These are phyloP conservation scores for Acanthosepion esculentum DNA, from an alignment of 2,888 invertebrate genomes.

Conservation along the genomic window DNA sequence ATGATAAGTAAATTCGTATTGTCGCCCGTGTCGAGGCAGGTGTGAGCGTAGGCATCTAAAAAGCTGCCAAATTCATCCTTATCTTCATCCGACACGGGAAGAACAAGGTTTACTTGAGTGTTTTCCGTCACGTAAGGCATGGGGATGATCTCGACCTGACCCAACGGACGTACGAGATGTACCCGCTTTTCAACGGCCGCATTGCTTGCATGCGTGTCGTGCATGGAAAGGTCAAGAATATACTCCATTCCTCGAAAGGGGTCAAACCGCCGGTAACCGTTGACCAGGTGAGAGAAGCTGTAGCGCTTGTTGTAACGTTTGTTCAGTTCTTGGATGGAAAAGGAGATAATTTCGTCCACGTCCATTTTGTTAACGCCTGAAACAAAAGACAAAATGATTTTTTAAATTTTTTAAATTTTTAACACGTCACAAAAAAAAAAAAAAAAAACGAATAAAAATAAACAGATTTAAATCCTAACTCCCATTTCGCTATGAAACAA, in stretches of 20 bases:
- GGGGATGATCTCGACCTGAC: conserved; percentile 89
- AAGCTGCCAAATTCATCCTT: conserved; percentile 80
- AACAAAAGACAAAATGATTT: conserved; percentile 40
- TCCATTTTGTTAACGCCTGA: conserved; percentile 78
- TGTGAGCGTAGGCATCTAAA: conserved; percentile 83
- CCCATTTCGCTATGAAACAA: too few relatives aligned
- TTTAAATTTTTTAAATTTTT: too few relatives aligned
- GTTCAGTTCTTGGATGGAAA: conserved; percentile 63
- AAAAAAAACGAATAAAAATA: too few relatives aligned
- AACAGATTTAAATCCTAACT: too few relatives aligned
- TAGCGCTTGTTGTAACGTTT: conserved; percentile 64
- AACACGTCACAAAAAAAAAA: too few relatives aligned
- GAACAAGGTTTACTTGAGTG: conserved; percentile 85
- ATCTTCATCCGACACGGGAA: conserved; percentile 80
- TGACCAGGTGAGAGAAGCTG: conserved; percentile 77
- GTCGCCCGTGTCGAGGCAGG: conserved; percentile 85
- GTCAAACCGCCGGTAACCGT: conserved; percentile 87
- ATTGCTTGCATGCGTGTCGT: conserved; percentile 56
- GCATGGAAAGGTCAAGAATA: conserved; percentile 80
- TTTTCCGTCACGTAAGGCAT: conserved; percentile 97
- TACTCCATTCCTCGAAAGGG: conserved; percentile 90
- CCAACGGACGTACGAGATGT: conserved; percentile 88
- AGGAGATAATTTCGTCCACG: conserved; percentile 80
- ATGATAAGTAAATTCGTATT: conserved; percentile 86
- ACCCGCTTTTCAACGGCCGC: conserved; percentile 77